phyloP scores from a whole-genome alignment of 2,797 vertebrate species.

The Gadopsis marmoratus region DNA sequence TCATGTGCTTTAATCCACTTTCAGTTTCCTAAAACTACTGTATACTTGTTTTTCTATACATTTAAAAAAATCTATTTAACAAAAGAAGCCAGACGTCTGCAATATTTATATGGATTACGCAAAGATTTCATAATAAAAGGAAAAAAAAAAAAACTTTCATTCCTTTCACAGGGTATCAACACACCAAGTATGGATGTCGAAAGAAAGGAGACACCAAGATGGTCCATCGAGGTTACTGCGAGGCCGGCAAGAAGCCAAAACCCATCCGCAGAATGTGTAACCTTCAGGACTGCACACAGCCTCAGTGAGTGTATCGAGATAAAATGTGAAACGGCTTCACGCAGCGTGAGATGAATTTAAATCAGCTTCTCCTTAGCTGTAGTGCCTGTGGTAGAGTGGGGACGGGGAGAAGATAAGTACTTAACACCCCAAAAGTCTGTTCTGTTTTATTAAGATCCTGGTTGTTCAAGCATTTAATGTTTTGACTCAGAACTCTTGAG shows the following conservation, averaged over 20 bases:
- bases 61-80: not conserved
- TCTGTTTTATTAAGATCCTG: not conserved
- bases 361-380: not conserved
- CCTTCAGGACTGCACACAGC: constrained; percentile 94
- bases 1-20: not conserved
- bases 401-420: not conserved
- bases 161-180: constrained; percentile 89
- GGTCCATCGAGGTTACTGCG: constrained; percentile 94
- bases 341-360: not conserved
- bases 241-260: constrained; percentile 94
- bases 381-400: not conserved
- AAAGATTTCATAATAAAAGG: not conserved
- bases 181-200: constrained; percentile 96
- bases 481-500: not conserved
- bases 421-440: not conserved
- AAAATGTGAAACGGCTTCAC: not conserved
- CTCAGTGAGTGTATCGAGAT: constrained; percentile 88
- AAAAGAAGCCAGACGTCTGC: not conserved
- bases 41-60: no score
- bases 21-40: no score
- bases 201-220: constrained; percentile 96
- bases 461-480: not conserved
- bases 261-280: constrained; percentile 97
- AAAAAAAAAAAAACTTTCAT: not conserved
- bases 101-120: not conserved